Conservation (phyloP, 2,113 vertebrate genomes). For the Sterrhoptilus dennistouni region DNA sequence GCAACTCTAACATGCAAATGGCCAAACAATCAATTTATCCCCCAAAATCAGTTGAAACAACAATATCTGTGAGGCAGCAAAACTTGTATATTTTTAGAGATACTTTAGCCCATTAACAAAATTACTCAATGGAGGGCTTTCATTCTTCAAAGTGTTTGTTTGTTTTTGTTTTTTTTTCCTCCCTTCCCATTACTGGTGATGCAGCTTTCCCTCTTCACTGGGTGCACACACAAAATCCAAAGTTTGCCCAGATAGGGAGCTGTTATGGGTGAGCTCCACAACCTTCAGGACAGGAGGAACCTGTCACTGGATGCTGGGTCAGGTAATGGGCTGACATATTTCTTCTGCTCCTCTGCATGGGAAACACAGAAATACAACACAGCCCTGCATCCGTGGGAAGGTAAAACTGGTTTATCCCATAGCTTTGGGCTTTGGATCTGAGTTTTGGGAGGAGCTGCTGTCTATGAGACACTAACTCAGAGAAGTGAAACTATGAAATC, state of each 20-base stretch:
- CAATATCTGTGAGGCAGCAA: neutral
- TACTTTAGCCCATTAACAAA: neutral
- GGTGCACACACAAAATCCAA: neutral
- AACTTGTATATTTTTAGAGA: neutral
- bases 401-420: neutral
- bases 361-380: neutral
- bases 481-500: neutral
- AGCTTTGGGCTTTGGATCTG: neutral
- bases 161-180: neutral
- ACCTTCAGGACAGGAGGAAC: neutral
- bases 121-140: neutral
- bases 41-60: neutral
- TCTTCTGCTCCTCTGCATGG: neutral
- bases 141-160: neutral
- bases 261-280: neutral
- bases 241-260: neutral
- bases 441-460: neutral
- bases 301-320: neutral
- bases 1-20: neutral
- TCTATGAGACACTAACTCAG: neutral
- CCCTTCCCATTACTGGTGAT: neutral
- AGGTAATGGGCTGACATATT: neutral
- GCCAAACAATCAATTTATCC: neutral
- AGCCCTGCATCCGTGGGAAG: neutral
- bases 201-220: neutral